Conservation (phyloP, 1,140 invertebrate genomes). For the Sycobia sp. region DNA sequence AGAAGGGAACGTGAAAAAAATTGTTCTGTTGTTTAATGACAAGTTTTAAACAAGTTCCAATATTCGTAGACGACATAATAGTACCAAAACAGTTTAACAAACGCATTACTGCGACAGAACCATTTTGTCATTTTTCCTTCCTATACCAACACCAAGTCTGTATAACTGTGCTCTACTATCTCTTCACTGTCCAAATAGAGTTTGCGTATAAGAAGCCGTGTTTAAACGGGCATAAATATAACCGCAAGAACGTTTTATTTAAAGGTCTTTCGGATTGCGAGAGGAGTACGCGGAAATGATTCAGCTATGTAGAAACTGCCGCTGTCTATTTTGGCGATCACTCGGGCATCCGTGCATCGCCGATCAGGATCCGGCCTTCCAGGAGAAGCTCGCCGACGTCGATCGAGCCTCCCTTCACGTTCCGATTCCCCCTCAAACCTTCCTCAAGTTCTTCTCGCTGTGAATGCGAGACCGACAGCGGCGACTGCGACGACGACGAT, state of each 20-base stretch:
- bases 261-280: conserved; percentile 83
- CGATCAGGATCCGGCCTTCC: conserved; percentile 80
- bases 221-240: too few relatives aligned
- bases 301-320: conserved; percentile 91
- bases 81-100: too few relatives aligned
- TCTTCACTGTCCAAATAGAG: too few relatives aligned
- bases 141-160: too few relatives aligned
- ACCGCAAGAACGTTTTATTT: conserved; percentile 36
- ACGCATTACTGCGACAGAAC: too few relatives aligned
- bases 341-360: conserved; percentile 89
- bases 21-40: too few relatives aligned
- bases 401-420: conserved; percentile 80
- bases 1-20: too few relatives aligned
- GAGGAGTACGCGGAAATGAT: conserved; percentile 96
- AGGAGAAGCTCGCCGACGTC: conserved; percentile 77
- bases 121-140: too few relatives aligned
- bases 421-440: conserved; percentile 84
- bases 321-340: conserved; percentile 95
- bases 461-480: conserved; percentile 50
- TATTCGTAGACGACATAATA: too few relatives aligned
- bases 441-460: conserved; percentile 89
- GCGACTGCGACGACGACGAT: neutral
- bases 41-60: too few relatives aligned
- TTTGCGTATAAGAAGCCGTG: too few relatives aligned
- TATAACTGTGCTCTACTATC: too few relatives aligned